A percentile compares a stretch with the other conserved stretches of the same genome.
Conservation (phyloP, 2,888 invertebrate genomes). For the Alviniconcha strummeri region DNA sequence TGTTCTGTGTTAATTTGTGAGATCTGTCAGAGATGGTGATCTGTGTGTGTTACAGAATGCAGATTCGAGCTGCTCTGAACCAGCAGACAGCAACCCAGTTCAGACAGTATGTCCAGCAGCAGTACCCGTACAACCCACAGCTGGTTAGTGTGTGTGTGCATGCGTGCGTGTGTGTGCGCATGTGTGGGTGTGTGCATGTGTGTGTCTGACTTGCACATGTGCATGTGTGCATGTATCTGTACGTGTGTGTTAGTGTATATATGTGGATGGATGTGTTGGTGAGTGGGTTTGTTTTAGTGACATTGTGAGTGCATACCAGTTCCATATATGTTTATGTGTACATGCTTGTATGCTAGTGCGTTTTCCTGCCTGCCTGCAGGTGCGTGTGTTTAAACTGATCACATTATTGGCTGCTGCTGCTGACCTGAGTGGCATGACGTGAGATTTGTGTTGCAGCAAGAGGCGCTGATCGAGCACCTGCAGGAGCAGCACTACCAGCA, state of each 20-base stretch:
- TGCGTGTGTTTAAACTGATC: too few relatives aligned
- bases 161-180: background rate
- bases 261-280: background rate
- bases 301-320: background rate
- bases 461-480: constrained; percentile 91
- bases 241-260: background rate
- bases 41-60: constrained; percentile 70
- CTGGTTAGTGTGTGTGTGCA: constrained; percentile 73
- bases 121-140: constrained; percentile 80
- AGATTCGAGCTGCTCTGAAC: constrained; percentile 96
- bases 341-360: background rate
- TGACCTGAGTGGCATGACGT: too few relatives aligned
- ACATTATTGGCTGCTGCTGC: too few relatives aligned
- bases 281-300: background rate
- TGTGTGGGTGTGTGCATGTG: constrained; percentile 7
- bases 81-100: constrained; percentile 84
- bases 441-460: constrained; percentile 81
- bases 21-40: too few relatives aligned
- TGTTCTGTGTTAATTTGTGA: too few relatives aligned
- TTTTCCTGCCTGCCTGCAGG: background rate
- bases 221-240: background rate
- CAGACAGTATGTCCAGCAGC: constrained; percentile 94
- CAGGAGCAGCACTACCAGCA: constrained; percentile 99
- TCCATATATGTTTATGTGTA: background rate
- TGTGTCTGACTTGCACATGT: background rate